These are phyloP conservation scores for Hypercompe scribonia DNA, from an alignment of 2,888 invertebrate genomes.

Conservation along the genomic window DNA sequence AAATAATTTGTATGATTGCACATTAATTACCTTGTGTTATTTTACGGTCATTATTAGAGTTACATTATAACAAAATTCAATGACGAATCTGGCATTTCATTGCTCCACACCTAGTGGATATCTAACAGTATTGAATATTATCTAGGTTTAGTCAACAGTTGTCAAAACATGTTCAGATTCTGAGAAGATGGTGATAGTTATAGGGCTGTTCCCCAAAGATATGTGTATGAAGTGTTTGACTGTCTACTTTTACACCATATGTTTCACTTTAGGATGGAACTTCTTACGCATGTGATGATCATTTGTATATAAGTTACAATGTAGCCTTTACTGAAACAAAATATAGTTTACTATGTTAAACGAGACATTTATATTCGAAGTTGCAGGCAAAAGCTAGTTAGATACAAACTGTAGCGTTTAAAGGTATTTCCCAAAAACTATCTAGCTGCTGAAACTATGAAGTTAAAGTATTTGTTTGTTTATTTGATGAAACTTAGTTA, in stretches of 20 bases:
- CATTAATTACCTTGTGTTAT: slow-evolving; percentile 3
- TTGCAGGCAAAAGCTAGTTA: background rate
- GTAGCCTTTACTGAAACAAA: too few relatives aligned
- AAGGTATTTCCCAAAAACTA: background rate
- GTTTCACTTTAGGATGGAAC: too few relatives aligned
- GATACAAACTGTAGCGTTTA: background rate
- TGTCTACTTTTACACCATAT: too few relatives aligned
- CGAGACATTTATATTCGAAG: too few relatives aligned
- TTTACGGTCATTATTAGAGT: slow-evolving; percentile 7
- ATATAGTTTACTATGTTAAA: too few relatives aligned
- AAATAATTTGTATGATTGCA: slow-evolving; percentile 6
- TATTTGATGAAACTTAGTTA: too few relatives aligned
- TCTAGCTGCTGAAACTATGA: too few relatives aligned
- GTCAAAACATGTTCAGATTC: background rate
- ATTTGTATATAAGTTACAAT: too few relatives aligned
- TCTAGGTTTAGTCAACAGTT: background rate
- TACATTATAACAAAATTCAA: background rate
- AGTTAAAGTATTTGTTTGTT: too few relatives aligned
- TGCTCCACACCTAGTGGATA: background rate
- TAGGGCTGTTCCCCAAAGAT: too few relatives aligned
- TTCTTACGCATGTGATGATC: too few relatives aligned
- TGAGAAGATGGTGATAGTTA: background rate
- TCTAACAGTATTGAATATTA: background rate
- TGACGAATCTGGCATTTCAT: background rate
- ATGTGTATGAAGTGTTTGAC: too few relatives aligned